Percentiles rank a stretch among this genome's conserved stretches.
phyloP scores from a whole-genome alignment of 2,113 vertebrate genomes.

The Sylvilagus bachmani region DNA sequence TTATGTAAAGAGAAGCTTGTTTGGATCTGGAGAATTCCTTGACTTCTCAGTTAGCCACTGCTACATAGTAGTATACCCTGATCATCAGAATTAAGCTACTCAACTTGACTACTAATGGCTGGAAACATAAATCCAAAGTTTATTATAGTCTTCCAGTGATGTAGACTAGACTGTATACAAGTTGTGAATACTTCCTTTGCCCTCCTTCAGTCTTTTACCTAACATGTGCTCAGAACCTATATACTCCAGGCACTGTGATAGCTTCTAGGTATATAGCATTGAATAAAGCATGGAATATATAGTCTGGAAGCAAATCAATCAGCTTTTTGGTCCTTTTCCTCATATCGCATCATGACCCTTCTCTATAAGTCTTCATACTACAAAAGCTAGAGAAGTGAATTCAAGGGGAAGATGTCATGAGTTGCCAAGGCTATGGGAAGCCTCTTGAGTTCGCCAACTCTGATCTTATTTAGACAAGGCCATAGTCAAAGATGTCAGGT shows the following conservation, averaged over 20 bases:
- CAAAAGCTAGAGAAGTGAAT: not conserved
- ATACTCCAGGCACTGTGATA: not conserved
- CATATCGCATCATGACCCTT: not conserved
- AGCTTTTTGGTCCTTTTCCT: not conserved
- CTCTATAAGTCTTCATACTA: not conserved
- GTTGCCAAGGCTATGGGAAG: too few species aligned
- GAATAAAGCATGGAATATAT: not conserved
- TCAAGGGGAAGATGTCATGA: not conserved
- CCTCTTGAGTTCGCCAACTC: too few species aligned
- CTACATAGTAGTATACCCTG: not conserved
- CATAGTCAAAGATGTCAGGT: not conserved
- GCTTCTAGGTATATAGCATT: not conserved
- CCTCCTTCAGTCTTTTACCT: conserved; percentile 22
- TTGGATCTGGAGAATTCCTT: conserved; percentile 1
- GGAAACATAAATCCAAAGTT: not conserved
- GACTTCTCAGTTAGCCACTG: conserved; percentile 25
- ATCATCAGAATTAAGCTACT: not conserved
- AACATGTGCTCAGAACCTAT: not conserved
- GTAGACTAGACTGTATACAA: not conserved
- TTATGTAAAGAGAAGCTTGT: not conserved
- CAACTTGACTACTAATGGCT: not conserved
- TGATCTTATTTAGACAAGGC: too few species aligned
- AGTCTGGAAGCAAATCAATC: not conserved
- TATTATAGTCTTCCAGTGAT: not conserved
- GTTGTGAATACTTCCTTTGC: not conserved